Base-by-base conservation (phyloP, 2,797 vertebrate genomes). In the Thalassophryne amazonica region DNA sequence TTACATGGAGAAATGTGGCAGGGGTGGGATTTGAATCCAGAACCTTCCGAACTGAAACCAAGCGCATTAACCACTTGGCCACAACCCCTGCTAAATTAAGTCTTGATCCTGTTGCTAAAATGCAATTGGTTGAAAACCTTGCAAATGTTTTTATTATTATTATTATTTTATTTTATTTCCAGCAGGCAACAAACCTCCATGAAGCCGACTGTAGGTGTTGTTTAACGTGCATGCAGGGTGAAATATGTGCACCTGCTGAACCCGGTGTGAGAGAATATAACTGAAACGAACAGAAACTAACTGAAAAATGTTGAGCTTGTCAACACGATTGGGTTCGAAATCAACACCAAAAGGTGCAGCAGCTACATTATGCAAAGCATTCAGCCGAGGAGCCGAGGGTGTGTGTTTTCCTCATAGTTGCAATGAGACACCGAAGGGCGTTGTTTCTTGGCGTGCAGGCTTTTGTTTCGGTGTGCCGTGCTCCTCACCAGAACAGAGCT, bases 401-500 rank as follows among this genome's bases (percentile, higher is more conserved):
- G 28, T 18, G 38, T 23, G 16, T 66, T 37, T 68, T 64, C n/a
- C 39, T 42, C 34, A 45, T 31, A 5, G 34, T 27, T 50, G 38
- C 52, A 62, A 47, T 58, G 18, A 31, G 59, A 51, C 38, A 53
- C 19, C 2, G 34, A 49, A 43, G 45, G 53, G 58, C 35, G 42
- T 83, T 78, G 72, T 75, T 79, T 65, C 53, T 7, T 33, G 45
- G 37, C 47, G 62, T 33, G 18, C 39, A 41, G 30, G 57, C 76
- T 80, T 89, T 90, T 88, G 85, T 86, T 54, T 79, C 43, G 25
- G 59, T 40, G 49, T 41, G 67, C 43, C 16, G 13, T 45, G 66
- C 42, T 78, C 66, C 47, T 76, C 64, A 52, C 18, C 48, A 68
- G 47, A 70, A 31, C 30, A 3, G 53, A 54, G 60, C 73, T 76